Evolutionary conservation across 1,140 invertebrate species (phyloP), one percentile per base, ranked within the genome.

Genomic region (Macrostomum lignano): DNA sequence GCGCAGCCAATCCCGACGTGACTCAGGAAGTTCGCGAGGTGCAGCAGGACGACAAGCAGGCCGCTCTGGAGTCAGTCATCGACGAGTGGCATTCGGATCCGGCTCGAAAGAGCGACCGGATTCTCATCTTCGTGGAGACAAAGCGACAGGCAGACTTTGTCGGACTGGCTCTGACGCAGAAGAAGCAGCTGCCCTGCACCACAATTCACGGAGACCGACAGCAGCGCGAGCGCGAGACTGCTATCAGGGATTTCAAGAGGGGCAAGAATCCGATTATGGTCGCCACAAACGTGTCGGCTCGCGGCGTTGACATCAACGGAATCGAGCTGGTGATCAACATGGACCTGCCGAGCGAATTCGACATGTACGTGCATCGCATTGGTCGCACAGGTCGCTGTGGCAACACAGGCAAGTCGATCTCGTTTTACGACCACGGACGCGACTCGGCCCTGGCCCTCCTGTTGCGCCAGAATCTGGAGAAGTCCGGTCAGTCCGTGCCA

Each of bases 301-400:
- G 82, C 33, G 82, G 82, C 9, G 40, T 58, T 15, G 74, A 81
- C 51, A 78, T 81, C 26, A 69, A 68, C 28, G 68, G 71, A 33
- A 72, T 84, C 0, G 63, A 68, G 30, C 72, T 78, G 44, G 82
- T 91, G 0, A 69, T 93, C 3, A 91, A 91, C 50, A 91, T 70
- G 46, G 81, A 91, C 51, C 46, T 91, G 39, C 81, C 82, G 0
- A 31, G 40, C 5, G 62, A 62, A 15, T 74, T 86, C 37, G 78
- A 84, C 38, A 77, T 84, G 36, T 91, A 93, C 48, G 77, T 88
- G 3, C 84, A 93, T 58, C 64, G 82, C 26, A 91, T 91, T 46
- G 84, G 84, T 1, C 62, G 82, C 44, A 93, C 84, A 11, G 84
- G 82, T 2, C 67, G 82, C 24, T 73, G 88, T 15, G 82, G 84